Evolutionary conservation across 1,140 invertebrate genomes (phyloP).

Genomic region (Leptonema lineaticorne): DNA sequence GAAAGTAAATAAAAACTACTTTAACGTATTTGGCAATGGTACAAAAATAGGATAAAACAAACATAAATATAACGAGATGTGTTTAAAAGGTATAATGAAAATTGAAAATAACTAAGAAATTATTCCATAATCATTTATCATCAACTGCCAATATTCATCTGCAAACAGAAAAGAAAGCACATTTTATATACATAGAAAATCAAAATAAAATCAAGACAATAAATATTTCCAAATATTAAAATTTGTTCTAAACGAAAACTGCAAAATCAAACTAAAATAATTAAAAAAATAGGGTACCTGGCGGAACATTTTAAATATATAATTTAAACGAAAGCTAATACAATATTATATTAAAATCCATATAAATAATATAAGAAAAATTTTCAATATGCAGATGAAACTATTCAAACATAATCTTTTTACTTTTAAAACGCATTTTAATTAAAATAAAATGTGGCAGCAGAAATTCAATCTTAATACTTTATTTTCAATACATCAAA

Average conservation of each 20-base stretch:
- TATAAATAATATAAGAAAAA: no score
- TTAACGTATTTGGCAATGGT: constrained; percentile 34
- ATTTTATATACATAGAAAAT: constrained; percentile 33
- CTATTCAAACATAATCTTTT: no score
- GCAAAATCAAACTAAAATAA: neutral
- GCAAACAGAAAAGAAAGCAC: constrained; percentile 40
- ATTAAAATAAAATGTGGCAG: no score
- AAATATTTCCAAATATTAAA: neutral
- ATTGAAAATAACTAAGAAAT: neutral
- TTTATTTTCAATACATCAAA: no score
- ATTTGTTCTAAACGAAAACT: neutral
- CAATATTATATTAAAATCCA: no score
- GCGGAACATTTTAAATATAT: constrained; percentile 17
- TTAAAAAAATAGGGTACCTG: neutral
- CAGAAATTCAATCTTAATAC: no score
- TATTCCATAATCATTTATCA: neutral
- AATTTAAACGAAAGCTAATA: no score
- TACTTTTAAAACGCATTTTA: no score
- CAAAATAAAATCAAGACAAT: neutral
- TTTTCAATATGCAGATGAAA: no score
- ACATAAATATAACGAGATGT: neutral
- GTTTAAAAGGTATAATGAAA: neutral
- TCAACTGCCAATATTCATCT: constrained; percentile 37
- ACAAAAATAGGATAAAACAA: constrained; percentile 9
- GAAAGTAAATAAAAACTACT: constrained; percentile 10